Base-by-base conservation (phyloP, 1,140 invertebrate species). In the Calephelis virginiensis region DNA sequence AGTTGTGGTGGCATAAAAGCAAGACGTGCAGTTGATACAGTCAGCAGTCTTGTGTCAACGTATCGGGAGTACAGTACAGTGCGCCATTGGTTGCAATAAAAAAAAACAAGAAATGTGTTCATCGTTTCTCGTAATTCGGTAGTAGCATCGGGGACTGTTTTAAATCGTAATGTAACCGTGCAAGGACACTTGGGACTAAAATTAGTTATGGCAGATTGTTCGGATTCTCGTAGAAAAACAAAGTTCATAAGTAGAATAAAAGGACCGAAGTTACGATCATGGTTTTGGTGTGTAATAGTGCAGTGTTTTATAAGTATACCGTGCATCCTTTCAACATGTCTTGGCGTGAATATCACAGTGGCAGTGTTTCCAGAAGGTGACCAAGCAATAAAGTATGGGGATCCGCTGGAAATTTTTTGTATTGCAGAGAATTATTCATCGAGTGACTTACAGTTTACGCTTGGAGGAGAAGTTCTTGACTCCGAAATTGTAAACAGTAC, bases 1-100 rank as follows among this genome's bases (percentile, higher is more conserved):
- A 7, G 62, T 37, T 45, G 76, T 73, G 66, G 56, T 73, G 68
- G 73, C 72, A 66, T 76, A 63, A 72, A 77, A 68, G 74, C 71
- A 75, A 78, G 78, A 40, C 49, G 48, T 14, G 8, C 46, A 64
- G 48, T 81, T 74, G 69, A 73, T 77, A 80, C 81, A 80, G 79
- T 82, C 78, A 73, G 77, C 75, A 59, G 56, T 59, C 75, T 76
- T 77, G 77, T 83, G 82, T 83, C 84, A 85, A 78, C 79, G 82
- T 77, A 83, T 80, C 68, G 78, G 69, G 72, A 75, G 69, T 67
- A 74, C 73, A 82, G 80, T 88, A 74, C 73, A 82, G 80, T 88
- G 81, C 83, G 83, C 85, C 85, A 89, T 89, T 87, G 83, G 73
- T 72, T 80, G 63, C 69, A 67, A 72, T 77, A 77, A 86, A 82